Evolutionary conservation across 2,888 invertebrate species (phyloP).

Genomic region (Macrosoma leucophasiata): DNA sequence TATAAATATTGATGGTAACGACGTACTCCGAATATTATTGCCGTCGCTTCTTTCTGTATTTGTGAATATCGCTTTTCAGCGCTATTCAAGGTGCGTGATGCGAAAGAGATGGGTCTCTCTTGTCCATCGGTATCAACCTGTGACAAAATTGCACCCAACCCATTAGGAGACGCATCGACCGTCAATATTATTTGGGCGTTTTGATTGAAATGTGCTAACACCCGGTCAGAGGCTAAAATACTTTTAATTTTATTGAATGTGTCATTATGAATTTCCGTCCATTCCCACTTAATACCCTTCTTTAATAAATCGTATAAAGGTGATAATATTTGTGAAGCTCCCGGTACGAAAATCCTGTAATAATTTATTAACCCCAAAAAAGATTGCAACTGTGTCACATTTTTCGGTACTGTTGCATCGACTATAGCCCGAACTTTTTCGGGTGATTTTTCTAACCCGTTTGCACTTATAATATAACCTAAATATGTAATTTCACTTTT

Average conservation of each 20-base stretch:
- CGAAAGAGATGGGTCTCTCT: constrained; percentile 18
- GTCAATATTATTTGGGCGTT: too few species aligned
- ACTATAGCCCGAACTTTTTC: too few species aligned
- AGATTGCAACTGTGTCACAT: too few species aligned
- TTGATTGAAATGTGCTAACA: constrained; percentile 14
- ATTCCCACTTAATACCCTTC: constrained; percentile 18
- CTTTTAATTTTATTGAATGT: too few species aligned
- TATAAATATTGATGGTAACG: constrained; percentile 21
- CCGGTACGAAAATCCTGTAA: too few species aligned
- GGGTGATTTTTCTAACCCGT: too few species aligned
- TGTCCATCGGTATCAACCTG: constrained; percentile 6
- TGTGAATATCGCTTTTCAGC: constrained; percentile 10
- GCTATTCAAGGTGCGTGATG: constrained; percentile 11
- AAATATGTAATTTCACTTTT: too few species aligned
- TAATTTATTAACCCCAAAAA: too few species aligned
- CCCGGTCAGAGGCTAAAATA: too few species aligned
- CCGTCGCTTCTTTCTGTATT: constrained; percentile 12
- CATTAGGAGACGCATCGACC: constrained; percentile 11
- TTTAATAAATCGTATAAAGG: constrained; percentile 20
- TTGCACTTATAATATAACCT: too few species aligned
- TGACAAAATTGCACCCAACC: constrained; percentile 17
- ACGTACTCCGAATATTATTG: constrained; percentile 12
- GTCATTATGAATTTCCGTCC: too few species aligned
- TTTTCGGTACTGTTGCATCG: too few species aligned
- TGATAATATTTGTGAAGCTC: constrained; percentile 18